Evolutionary conservation across 2,888 invertebrate genomes (phyloP).

Genomic region (Pseudanteris insignis): DNA sequence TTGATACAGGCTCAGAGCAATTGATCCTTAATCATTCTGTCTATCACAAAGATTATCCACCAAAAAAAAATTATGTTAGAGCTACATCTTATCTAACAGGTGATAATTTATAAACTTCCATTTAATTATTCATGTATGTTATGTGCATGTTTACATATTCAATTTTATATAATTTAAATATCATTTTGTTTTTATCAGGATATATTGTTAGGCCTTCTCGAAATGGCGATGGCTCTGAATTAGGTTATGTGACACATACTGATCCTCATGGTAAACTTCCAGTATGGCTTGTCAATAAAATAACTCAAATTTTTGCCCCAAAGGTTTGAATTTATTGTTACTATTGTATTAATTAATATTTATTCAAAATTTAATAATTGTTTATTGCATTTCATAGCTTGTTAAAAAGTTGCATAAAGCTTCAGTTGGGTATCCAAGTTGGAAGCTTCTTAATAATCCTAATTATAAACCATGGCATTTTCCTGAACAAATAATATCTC

Average conservation of each 20-base stretch:
- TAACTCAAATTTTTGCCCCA: slow-evolving; percentile 87
- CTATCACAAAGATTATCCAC: slow-evolving; percentile 85
- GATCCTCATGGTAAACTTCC: slow-evolving; percentile 90
- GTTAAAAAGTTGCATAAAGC: slow-evolving; percentile 85
- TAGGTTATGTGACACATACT: slow-evolving; percentile 89
- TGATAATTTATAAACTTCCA: too few species aligned
- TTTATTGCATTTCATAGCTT: slow-evolving; percentile 69
- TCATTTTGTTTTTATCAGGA: slow-evolving; percentile 11
- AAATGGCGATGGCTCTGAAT: slow-evolving; percentile 74
- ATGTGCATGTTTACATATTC: too few species aligned
- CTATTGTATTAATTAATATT: slow-evolving; percentile 9
- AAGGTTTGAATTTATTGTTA: slow-evolving; percentile 67
- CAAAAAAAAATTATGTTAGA: slow-evolving; percentile 82
- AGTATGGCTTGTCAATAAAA: slow-evolving; percentile 88
- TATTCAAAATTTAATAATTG: too few species aligned
- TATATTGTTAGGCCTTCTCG: slow-evolving; percentile 69
- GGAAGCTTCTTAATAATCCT: slow-evolving; percentile 82
- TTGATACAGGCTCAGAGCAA: slow-evolving; percentile 86
- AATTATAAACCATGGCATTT: slow-evolving; percentile 86
- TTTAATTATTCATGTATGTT: too few species aligned
- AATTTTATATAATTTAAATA: too few species aligned
- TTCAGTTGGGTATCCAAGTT: slow-evolving; percentile 79
- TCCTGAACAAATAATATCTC: slow-evolving; percentile 83
- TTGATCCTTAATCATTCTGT: slow-evolving; percentile 91
- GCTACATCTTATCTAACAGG: slow-evolving; percentile 74